Evolutionary conservation across 2,888 invertebrate genomes (phyloP), one percentile per base, ranked within the genome.

Genomic region (Nemotelus pantherinus): DNA sequence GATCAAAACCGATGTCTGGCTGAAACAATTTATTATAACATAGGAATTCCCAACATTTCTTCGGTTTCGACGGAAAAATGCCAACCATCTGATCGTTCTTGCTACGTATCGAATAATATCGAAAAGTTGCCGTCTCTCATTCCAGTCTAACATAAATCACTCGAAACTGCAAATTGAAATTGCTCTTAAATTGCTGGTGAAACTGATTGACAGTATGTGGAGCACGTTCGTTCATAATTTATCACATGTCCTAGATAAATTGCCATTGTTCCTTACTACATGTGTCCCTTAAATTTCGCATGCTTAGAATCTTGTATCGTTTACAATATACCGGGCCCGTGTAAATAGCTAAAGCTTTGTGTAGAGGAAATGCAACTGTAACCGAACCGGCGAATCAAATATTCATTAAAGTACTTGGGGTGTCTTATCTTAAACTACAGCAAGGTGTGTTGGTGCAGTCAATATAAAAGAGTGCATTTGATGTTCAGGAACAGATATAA

Each of bases 141-240:
- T 25, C 25, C n/a, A 43, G 44, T 48, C 43, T 4, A n/a, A 39
- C 60, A 67, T 68, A 64, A 64, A 48, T 68, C 64, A 48, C 58
- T 58, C 58, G 10, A 55, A 65, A 76, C 50, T 44, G 44, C 64
- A 65, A 57, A 53, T 53, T 64, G 57, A 45, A 48, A 77, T 71
- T 65, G 60, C 63, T 50, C 7, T 55, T 43, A 63, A 77, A 78
- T 78, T 77, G 78, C 74, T 50, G 71, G 48, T 55, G 72, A 72
- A 78, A 78, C 72, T 78, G 78, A 78, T 78, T 78, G 78, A 78
- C 77, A 77, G 76, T 72, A 67, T 78, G 72, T 48, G 72, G 55
- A 78, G 65, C 78, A 78, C 77, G 68, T 74, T 67, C 48, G 43
- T 72, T 67, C 67, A 78, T 78, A 77, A 78, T 78, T 78, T 78